Conservation (phyloP, 2,888 invertebrate genomes). For the Mystacides longicornis region DNA sequence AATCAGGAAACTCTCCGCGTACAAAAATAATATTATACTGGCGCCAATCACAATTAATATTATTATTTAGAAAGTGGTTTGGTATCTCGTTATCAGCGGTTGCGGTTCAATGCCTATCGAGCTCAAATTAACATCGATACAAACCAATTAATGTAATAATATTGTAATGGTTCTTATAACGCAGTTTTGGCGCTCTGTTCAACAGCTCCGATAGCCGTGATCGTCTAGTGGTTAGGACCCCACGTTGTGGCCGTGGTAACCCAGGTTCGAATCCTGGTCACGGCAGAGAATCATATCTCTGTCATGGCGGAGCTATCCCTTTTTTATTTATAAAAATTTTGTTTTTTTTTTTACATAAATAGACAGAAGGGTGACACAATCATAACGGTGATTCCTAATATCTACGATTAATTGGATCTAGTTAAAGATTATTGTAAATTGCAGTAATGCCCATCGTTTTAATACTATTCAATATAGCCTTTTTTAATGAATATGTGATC, state of each 20-base stretch:
- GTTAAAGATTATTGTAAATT: too few species aligned
- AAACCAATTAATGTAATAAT: background rate
- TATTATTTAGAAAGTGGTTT: background rate
- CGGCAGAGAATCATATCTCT: constrained; percentile 34
- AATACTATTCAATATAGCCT: too few species aligned
- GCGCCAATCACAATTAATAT: too few species aligned
- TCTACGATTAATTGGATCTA: too few species aligned
- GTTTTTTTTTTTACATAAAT: too few species aligned
- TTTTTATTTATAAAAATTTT: background rate
- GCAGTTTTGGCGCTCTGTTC: background rate
- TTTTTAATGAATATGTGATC: too few species aligned
- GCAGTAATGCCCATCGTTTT: too few species aligned
- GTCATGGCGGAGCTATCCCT: constrained; percentile 1
- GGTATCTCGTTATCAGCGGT: background rate
- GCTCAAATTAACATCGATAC: background rate
- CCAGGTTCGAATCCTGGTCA: constrained; percentile 55
- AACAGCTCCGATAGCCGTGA: constrained; percentile 36
- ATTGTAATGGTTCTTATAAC: background rate
- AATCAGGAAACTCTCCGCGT: too few species aligned
- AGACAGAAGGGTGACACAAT: too few species aligned
- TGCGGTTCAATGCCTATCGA: background rate
- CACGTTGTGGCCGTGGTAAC: constrained; percentile 54
- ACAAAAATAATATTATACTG: too few species aligned
- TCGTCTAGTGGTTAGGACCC: constrained; percentile 53
- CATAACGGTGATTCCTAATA: too few species aligned